phyloP scores from a whole-genome alignment of 2,888 invertebrate genomes.

The Idaea aversata region DNA sequence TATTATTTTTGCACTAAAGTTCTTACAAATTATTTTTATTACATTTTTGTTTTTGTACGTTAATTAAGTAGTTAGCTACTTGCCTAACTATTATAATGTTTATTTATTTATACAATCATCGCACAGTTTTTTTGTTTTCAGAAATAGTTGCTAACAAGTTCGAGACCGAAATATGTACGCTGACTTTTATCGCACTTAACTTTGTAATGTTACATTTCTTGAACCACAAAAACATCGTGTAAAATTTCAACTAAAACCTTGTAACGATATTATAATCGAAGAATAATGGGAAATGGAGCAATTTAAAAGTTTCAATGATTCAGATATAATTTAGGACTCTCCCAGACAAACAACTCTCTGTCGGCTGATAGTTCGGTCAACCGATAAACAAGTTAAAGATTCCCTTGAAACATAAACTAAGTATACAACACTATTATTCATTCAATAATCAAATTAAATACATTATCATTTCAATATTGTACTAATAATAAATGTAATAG shows the following conservation, averaged over 20 bases:
- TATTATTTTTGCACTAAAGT: too few relatives aligned
- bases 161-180: too few relatives aligned
- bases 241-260: conserved; percentile 27
- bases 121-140: too few relatives aligned
- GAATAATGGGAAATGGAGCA: conserved; percentile 32
- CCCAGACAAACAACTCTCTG: background rate
- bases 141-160: too few relatives aligned
- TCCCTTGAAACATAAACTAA: background rate
- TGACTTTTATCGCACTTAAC: too few relatives aligned
- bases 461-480: background rate
- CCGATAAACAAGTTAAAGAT: background rate
- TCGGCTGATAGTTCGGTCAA: background rate
- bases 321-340: background rate
- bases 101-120: too few relatives aligned
- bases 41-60: too few relatives aligned
- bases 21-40: too few relatives aligned
- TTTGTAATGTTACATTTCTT: background rate
- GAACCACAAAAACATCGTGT: conserved; percentile 22
- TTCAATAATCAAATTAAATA: background rate
- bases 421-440: background rate
- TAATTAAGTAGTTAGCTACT: too few relatives aligned
- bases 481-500: too few relatives aligned
- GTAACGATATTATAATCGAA: conserved; percentile 48
- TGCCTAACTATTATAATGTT: too few relatives aligned
- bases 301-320: conserved; percentile 14